Base-by-base conservation (phyloP, 2,888 invertebrate genomes). In the Parasteatoda lunata region DNA sequence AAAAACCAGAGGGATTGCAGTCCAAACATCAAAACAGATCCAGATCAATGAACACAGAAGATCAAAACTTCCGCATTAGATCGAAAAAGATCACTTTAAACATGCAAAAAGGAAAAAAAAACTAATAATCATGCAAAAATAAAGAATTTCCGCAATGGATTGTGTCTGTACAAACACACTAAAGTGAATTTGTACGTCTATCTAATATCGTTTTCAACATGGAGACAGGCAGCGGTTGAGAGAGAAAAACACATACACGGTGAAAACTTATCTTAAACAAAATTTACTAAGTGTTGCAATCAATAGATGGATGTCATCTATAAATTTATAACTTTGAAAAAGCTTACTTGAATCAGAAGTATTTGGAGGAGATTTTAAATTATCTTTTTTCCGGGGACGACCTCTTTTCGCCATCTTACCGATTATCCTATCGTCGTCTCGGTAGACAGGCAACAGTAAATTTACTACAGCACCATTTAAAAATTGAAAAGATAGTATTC, bases 21-120 rank as follows among this genome's bases (percentile, higher is more conserved):
- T 65, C 77, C 77, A 77, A 77, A 84, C 66, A 84, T 84, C 84
- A 68, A 77, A 84, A 84, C 77, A 84, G 49, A 15, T 65, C n/a
- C n/a, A 59, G 59, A 59, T 59, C 59, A 59, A 59, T 59, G 59
- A 59, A 59, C n/a, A n/a, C 59, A 13, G 4, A n/a, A 13, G n/a
- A 59, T 59, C 9, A 13, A 59, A 59, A 59, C 30, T 30, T 30
- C 30, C n/a, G 59, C 59, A 59, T 59, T 59, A 59, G n/a, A 59
- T n/a, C 9, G 4, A 59, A 59, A 59, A 59, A 0, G 59, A n/a
- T 11, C 11, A 59, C n/a, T 59, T 4, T 13, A 59, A 59, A 13
- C 59, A 59, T 59, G 59, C 59, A 59, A 59, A 59, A 9, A 59
- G n/a, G n/a, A 13, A 9, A n/a, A 59, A 59, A 54, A 59, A 59